These are phyloP conservation scores for Drusus annulatus DNA, from an alignment of 1,140 invertebrate species.

Conservation along the genomic window DNA sequence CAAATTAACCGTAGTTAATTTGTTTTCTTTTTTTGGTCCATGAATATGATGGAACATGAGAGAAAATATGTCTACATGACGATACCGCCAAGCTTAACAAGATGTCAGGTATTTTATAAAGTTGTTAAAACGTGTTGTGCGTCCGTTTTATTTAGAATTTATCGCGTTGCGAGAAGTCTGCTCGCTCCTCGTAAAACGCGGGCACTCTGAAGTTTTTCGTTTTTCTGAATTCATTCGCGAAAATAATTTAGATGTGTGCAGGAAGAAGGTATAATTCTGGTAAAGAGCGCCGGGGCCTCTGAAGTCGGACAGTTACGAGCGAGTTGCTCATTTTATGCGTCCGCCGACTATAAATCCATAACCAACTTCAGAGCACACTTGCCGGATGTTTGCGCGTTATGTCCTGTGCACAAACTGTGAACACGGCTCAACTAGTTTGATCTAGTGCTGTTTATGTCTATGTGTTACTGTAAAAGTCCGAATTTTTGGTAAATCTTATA, in stretches of 20 bases:
- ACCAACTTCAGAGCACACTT: conserved; percentile 34
- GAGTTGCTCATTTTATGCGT: conserved; percentile 43
- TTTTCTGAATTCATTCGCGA: conserved; percentile 32
- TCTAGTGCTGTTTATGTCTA: neutral
- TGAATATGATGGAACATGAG: neutral
- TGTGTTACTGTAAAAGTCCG: neutral
- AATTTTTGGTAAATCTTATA: neutral
- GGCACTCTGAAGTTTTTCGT: neutral
- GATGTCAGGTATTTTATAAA: conserved; percentile 25
- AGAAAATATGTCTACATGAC: neutral
- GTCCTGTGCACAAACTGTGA: neutral
- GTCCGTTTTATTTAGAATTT: conserved; percentile 29
- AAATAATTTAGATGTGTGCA: conserved; percentile 39
- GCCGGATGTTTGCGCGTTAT: conserved; percentile 35
- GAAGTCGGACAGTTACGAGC: conserved; percentile 41
- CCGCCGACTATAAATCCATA: conserved; percentile 44
- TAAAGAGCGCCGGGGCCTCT: neutral
- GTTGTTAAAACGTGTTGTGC: conserved; percentile 15
- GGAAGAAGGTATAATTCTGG: conserved; percentile 31
- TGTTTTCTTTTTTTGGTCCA: neutral
- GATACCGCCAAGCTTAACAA: neutral
- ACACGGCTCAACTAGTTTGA: neutral
- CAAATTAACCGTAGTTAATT: neutral
- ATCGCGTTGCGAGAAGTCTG: conserved; percentile 6
- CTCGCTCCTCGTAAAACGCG: conserved; percentile 34